Evolutionary conservation across 2,797 vertebrate genomes (phyloP).

Genomic region (Botia almorhae): DNA sequence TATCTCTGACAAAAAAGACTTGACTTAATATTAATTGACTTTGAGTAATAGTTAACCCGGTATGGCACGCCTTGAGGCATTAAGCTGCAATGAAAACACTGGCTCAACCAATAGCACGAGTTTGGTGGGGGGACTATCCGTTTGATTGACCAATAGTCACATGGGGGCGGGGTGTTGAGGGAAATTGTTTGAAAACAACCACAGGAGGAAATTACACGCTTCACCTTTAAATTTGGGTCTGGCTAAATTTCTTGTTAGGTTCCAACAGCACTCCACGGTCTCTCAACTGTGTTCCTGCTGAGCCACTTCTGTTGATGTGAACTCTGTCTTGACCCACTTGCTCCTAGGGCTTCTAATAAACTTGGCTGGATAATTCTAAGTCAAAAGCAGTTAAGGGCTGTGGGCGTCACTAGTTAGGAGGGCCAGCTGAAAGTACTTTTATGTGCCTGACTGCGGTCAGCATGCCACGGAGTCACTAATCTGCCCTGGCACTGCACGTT

Average conservation of each 20-base stretch:
- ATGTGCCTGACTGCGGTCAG: slow-evolving; percentile 64
- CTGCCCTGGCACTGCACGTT: slow-evolving; percentile 68
- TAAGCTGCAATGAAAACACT: not conserved
- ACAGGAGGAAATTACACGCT: not conserved
- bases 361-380: slow-evolving; percentile 75
- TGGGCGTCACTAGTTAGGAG: slow-evolving; percentile 69
- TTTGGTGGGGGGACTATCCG: too few species aligned
- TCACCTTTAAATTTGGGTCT: slow-evolving; percentile 6
- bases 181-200: too few species aligned
- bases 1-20: not conserved
- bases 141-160: too few species aligned
- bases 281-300: slow-evolving; percentile 18
- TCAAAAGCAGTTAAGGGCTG: slow-evolving; percentile 77
- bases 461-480: slow-evolving; percentile 66
- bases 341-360: slow-evolving; percentile 74
- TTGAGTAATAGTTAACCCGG: too few species aligned
- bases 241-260: not conserved
- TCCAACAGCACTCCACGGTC: not conserved
- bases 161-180: too few species aligned
- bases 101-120: too few species aligned
- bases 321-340: slow-evolving; percentile 46
- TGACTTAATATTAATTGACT: too few species aligned
- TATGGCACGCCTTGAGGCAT: not conserved
- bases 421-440: slow-evolving; percentile 65
- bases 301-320: slow-evolving; percentile 42